Conservation (phyloP, 2,113 vertebrate species). For the Nannospalax galili region DNA sequence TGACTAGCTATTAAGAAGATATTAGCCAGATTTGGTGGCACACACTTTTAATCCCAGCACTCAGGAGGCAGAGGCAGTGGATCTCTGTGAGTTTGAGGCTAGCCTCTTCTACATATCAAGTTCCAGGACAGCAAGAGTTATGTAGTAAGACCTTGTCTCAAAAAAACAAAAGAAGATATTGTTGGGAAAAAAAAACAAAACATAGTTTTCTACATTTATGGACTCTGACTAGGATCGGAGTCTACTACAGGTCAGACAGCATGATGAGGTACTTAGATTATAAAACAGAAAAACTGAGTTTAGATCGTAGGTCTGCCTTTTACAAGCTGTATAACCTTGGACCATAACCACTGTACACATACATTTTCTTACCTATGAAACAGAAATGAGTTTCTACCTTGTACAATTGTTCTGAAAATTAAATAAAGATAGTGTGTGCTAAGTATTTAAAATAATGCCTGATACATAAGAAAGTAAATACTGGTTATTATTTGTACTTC, state of each 20-base stretch:
- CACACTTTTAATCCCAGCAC: background rate
- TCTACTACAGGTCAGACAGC: background rate
- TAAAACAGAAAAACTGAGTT: background rate
- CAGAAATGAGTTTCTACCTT: background rate
- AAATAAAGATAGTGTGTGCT: background rate
- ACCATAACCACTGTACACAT: background rate
- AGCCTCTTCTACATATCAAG: background rate
- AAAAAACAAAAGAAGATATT: background rate
- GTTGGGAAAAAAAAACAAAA: background rate
- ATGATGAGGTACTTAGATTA: background rate
- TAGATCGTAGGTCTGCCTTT: background rate
- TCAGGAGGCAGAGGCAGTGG: background rate
- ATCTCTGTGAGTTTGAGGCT: background rate
- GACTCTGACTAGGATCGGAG: constrained; percentile 38
- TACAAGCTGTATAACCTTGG: background rate
- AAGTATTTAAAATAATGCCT: background rate
- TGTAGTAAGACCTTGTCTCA: background rate
- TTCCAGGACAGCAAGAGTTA: background rate
- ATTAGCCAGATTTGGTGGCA: no score
- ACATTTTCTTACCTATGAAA: constrained; percentile 35
- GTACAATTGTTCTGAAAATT: background rate
- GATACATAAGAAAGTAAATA: background rate
- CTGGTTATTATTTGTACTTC: constrained; percentile 19
- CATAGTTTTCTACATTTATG: background rate
- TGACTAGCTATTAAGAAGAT: background rate